Base-by-base conservation (phyloP, 2,888 invertebrate genomes). In the Polydrusus tereticollis region DNA sequence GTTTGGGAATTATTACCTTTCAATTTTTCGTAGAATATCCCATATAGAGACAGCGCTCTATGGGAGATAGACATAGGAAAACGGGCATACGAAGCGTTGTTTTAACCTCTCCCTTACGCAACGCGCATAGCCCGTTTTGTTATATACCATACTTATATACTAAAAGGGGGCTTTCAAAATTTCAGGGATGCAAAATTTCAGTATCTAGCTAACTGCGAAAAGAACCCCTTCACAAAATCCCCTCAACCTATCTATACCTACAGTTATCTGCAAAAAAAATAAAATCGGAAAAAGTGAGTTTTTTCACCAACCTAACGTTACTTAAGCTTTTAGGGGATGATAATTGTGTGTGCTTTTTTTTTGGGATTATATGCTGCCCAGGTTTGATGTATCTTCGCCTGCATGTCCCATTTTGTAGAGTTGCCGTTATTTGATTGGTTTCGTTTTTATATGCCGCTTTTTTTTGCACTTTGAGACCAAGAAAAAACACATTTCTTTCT, bases 171-270 rank as follows among this genome's bases (percentile, higher is more conserved):
- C 57, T 71, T 72, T 70, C 75, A 75, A 72, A 74, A 75, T 75
- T 75, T 67, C 69, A 58, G 69, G 67, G 73, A 64, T 60, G 67
- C 63, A 84, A 85, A 85, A 83, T 84, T 84, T 85, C 84, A 85
- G 85, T 85, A 83, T 83, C 84, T 85, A 85, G 85, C 85, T 82
- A 83, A 84, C 85, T 85, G 85, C 85, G 85, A 85, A 83, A 83
- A 83, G 81, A 72, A 71, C 83, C 85, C 85, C 81, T 79, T 78
- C 78, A 79, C 83, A 83, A 83, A 84, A 79, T 73, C 77, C 82
- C 83, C 84, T 83, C 77, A 78, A 82, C 84, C 84, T 84, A 82
- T 82, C 85, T 85, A 84, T 83, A 85, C 85, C 85, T 85, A 85
- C 85, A 85, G 85, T 85, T 85, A 33, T 29, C 58, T 50, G 23